These are phyloP conservation scores for Erythrocercus mccallii DNA, from an alignment of 2,113 vertebrate genomes.

Conservation along the genomic window DNA sequence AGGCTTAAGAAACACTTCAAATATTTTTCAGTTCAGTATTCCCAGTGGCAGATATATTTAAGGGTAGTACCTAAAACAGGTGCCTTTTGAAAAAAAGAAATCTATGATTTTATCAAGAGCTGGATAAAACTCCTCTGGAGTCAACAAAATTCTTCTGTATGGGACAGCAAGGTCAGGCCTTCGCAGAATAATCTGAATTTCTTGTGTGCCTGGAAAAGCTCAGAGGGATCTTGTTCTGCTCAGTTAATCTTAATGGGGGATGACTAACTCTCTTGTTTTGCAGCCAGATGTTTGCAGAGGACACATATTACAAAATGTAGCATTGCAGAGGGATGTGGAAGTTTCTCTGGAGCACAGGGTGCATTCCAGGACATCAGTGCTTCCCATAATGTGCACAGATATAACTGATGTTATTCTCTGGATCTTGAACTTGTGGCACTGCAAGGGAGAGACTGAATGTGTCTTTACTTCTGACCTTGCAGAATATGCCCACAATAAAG, in stretches of 20 bases:
- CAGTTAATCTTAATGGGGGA: neutral
- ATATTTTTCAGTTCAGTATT: neutral
- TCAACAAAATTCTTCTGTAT: neutral
- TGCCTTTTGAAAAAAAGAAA: neutral
- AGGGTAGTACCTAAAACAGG: neutral
- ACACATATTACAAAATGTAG: fast-evolving
- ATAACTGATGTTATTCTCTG: neutral
- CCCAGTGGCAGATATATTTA: neutral
- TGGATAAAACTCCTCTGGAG: neutral
- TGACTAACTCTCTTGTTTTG: neutral
- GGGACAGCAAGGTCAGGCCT: neutral
- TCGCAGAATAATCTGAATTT: neutral
- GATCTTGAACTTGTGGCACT: neutral
- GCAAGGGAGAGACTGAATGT: neutral
- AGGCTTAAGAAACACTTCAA: neutral
- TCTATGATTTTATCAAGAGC: neutral
- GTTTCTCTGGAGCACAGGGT: neutral
- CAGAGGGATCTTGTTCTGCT: neutral
- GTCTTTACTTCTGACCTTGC: neutral
- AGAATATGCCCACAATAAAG: neutral
- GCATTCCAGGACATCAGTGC: neutral
- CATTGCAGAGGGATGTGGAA: neutral
- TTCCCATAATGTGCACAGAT: neutral
- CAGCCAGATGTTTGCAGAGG: neutral
- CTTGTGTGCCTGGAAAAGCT: neutral